These are phyloP conservation scores for Pemphigus obesinymphae DNA, from an alignment of 1,140 invertebrate genomes.

Conservation along the genomic window DNA sequence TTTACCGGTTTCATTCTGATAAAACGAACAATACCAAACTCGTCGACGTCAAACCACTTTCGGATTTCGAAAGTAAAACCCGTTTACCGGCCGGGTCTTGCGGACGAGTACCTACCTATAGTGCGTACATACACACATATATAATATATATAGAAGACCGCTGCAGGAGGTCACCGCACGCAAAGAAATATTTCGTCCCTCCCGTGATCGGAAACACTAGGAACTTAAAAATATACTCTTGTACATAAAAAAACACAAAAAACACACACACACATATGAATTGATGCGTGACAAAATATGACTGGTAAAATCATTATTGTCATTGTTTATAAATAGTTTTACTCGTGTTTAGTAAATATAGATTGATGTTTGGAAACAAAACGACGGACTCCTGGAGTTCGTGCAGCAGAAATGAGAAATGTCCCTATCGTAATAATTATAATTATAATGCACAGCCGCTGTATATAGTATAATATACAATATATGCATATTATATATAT, in stretches of 20 bases:
- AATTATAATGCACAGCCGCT: no score
- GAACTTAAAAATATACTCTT: neutral
- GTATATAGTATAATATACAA: no score
- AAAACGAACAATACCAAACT: conserved; percentile 9
- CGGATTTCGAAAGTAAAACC: conserved; percentile 22
- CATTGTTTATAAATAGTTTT: no score
- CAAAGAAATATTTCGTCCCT: conserved; percentile 4
- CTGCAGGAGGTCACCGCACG: conserved; percentile 3
- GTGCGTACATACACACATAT: no score
- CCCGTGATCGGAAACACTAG: neutral
- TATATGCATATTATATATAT: no score
- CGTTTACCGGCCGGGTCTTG: neutral
- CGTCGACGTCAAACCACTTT: conserved; percentile 3
- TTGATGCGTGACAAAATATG: neutral
- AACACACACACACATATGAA: no score
- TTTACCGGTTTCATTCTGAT: neutral
- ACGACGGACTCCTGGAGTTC: no score
- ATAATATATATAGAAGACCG: neutral
- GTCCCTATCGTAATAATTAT: no score
- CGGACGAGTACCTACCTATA: no score
- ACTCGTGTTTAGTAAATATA: neutral
- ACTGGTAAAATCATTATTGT: neutral
- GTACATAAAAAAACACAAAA: neutral
- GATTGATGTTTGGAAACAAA: neutral
- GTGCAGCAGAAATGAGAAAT: no score